Evolutionary conservation across 2,113 vertebrate species (phyloP).

Genomic region (Nibea albiflora): DNA sequence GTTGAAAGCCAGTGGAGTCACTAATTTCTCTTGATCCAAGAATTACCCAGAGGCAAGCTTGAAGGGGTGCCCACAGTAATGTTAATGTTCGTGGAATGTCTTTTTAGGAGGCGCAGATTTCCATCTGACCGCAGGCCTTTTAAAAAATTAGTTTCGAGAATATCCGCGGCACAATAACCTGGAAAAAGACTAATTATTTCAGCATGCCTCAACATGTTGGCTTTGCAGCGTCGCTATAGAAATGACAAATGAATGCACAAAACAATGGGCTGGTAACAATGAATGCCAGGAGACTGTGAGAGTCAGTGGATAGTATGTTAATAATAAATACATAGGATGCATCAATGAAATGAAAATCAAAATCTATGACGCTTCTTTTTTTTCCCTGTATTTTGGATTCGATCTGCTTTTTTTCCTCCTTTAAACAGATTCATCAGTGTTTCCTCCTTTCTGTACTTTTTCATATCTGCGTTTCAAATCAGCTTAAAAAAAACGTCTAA

Average conservation of each 20-base stretch:
- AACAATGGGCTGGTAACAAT: too few species aligned
- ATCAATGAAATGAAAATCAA: too few species aligned
- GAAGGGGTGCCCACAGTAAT: not conserved
- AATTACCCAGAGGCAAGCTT: slow-evolving; percentile 13
- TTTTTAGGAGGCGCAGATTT: not conserved
- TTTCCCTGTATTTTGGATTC: not conserved
- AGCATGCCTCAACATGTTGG: not conserved
- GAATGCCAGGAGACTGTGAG: not conserved
- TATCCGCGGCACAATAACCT: not conserved
- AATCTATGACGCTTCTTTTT: not conserved
- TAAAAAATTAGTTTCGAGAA: not conserved
- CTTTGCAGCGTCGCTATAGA: not conserved
- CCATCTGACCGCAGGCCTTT: not conserved
- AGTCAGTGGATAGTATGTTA: not conserved
- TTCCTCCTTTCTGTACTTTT: slow-evolving; percentile 3
- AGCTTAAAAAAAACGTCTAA: not conserved
- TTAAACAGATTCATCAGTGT: not conserved
- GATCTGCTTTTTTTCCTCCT: not conserved
- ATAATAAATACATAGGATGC: not conserved
- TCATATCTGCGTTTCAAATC: not conserved
- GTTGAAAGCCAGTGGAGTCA: not conserved
- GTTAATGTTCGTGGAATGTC: not conserved
- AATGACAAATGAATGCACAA: not conserved
- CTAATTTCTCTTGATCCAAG: slow-evolving; percentile 3
- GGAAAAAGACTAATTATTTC: not conserved